phyloP scores from a whole-genome alignment of 30 jellyfish, hydroid and myxozoan species.

The Clytia hemisphaerica region DNA sequence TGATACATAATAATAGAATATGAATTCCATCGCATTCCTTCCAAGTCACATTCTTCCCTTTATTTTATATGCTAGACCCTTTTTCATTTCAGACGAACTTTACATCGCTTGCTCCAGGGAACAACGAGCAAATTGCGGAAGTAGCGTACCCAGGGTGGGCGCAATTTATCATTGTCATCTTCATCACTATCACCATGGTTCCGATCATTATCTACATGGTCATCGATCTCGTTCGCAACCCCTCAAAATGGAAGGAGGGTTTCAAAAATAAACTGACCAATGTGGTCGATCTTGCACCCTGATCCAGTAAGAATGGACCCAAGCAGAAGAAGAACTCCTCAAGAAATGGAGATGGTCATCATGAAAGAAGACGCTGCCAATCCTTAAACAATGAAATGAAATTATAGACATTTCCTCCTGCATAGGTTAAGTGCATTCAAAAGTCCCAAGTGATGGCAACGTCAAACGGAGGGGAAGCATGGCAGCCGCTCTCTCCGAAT shows the following conservation, averaged over 20 bases:
- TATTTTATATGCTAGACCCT: too few species aligned
- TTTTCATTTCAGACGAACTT: slow-evolving; percentile 33
- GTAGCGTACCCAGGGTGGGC: slow-evolving; percentile 92
- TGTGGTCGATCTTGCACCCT: slow-evolving; percentile 43
- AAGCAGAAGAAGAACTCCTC: slow-evolving; percentile 47
- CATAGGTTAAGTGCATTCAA: too few species aligned
- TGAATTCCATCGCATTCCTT: too few species aligned
- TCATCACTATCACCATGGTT: slow-evolving; percentile 46
- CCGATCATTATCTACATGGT: slow-evolving; percentile 52
- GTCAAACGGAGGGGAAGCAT: too few species aligned
- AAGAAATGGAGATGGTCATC: slow-evolving; percentile 45
- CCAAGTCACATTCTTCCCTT: background rate
- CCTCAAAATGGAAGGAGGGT: slow-evolving; percentile 6
- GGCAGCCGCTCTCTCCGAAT: too few species aligned
- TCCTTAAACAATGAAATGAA: too few species aligned
- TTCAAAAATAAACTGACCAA: slow-evolving; percentile 9
- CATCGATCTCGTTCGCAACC: slow-evolving; percentile 1
- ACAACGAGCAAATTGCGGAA: slow-evolving; percentile 43
- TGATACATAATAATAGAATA: too few species aligned
- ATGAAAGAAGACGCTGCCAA: too few species aligned
- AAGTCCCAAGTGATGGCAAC: too few species aligned
- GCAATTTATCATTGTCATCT: slow-evolving; percentile 56
- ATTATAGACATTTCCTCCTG: too few species aligned
- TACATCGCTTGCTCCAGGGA: slow-evolving; percentile 34
- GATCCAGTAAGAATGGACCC: slow-evolving; percentile 75